Percentiles rank a stretch among this genome's conserved stretches.
Conservation (phyloP, 2,797 vertebrate species). For the Squalus acanthias region DNA sequence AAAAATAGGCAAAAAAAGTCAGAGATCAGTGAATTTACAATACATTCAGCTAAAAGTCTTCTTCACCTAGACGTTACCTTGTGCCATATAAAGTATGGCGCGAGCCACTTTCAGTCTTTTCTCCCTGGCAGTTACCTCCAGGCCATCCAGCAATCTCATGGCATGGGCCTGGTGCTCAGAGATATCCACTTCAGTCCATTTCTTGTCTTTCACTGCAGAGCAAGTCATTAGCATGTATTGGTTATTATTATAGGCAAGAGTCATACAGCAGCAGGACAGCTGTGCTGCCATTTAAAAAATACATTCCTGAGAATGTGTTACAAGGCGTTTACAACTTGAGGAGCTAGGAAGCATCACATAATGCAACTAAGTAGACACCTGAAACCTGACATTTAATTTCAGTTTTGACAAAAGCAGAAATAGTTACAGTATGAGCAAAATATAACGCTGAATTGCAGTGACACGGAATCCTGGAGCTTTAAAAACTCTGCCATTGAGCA, state of each 20-base stretch:
- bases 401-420: neutral
- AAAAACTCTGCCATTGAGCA: neutral
- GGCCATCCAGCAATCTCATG: slow-evolving; percentile 84
- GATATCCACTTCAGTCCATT: slow-evolving; percentile 80
- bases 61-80: slow-evolving; percentile 61
- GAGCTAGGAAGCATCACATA: neutral
- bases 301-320: too few relatives aligned
- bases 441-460: neutral
- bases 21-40: neutral
- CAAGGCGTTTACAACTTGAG: neutral
- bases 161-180: slow-evolving; percentile 83
- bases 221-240: slow-evolving; percentile 30
- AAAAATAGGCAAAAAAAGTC: neutral
- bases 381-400: neutral
- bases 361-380: neutral
- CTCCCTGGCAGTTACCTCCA: slow-evolving; percentile 86
- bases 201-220: slow-evolving; percentile 74
- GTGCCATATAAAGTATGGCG: slow-evolving; percentile 90
- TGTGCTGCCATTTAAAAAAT: neutral
- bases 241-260: neutral
- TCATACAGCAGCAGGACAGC: neutral
- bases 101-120: slow-evolving; percentile 81
- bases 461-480: neutral
- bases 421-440: neutral
- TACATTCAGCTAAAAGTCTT: neutral